Conservation (phyloP, 2,113 vertebrate species). For the Epinephelus cyanopodus region DNA sequence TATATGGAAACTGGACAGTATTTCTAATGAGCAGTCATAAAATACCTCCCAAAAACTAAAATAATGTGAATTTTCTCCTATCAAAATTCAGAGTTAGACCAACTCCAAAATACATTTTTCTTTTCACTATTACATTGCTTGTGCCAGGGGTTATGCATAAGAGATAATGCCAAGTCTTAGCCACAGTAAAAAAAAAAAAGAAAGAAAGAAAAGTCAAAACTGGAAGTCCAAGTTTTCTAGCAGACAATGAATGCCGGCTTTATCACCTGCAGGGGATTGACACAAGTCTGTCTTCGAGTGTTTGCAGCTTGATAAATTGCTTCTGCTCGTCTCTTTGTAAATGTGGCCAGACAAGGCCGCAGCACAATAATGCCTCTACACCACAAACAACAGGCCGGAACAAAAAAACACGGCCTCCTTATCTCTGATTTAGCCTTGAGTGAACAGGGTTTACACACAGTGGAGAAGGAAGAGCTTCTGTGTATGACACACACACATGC, state of each 20-base stretch:
- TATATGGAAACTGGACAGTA: background rate
- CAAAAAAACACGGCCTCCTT: slow-evolving; percentile 35
- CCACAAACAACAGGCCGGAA: slow-evolving; percentile 46
- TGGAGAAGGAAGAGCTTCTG: slow-evolving; percentile 23
- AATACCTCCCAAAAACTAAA: background rate
- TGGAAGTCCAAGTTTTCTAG: slow-evolving; percentile 25
- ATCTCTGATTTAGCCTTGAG: slow-evolving; percentile 68
- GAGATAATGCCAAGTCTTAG: background rate
- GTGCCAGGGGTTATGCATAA: background rate
- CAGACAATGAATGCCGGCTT: slow-evolving; percentile 17
- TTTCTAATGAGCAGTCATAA: background rate
- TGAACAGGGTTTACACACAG: slow-evolving; percentile 50
- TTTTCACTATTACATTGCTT: background rate
- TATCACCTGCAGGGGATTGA: slow-evolving; percentile 35
- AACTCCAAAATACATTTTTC: background rate
- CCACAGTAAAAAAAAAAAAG: background rate
- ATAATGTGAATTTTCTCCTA: background rate
- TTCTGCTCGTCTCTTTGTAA: slow-evolving; percentile 61
- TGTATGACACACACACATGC: slow-evolving; percentile 12
- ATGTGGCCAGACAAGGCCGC: slow-evolving; percentile 58
- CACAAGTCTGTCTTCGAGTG: slow-evolving; percentile 35
- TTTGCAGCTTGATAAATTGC: slow-evolving; percentile 61
- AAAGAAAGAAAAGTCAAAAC: background rate
- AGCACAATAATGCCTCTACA: slow-evolving; percentile 55
- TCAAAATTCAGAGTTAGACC: background rate